Evolutionary conservation across 2,888 invertebrate genomes (phyloP).

Genomic region (Loripinus fragilis): DNA sequence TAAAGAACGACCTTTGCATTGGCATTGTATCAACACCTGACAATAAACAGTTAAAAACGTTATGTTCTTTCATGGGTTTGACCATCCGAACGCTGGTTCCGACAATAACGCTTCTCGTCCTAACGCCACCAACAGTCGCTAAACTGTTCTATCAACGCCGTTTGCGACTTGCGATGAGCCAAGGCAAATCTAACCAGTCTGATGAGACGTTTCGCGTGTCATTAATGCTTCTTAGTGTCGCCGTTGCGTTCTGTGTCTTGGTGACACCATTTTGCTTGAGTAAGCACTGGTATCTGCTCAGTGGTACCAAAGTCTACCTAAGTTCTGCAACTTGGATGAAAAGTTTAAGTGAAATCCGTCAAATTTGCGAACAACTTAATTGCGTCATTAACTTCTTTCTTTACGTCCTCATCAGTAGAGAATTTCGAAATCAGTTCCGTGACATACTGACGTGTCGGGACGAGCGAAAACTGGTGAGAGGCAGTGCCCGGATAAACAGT

Average conservation of each 20-base stretch:
- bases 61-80: neutral
- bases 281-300: neutral
- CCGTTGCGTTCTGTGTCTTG: neutral
- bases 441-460: no score
- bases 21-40: neutral
- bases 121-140: neutral
- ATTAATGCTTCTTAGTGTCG: neutral
- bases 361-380: neutral
- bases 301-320: neutral
- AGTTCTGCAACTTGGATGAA: no score
- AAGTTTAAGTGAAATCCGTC: neutral
- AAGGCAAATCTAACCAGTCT: neutral
- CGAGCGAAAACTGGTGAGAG: no score
- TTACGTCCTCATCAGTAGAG: neutral
- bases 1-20: neutral
- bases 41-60: neutral
- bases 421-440: neutral
- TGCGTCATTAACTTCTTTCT: constrained; percentile 9
- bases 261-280: neutral
- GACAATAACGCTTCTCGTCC: neutral
- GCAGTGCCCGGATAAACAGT: no score
- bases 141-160: neutral
- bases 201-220: neutral
- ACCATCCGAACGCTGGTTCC: neutral
- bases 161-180: neutral